A percentile compares a stretch with the other conserved stretches of the same genome.
Evolutionary conservation across 1,140 invertebrate genomes (phyloP).

Genomic region (Plutomurus gul): DNA sequence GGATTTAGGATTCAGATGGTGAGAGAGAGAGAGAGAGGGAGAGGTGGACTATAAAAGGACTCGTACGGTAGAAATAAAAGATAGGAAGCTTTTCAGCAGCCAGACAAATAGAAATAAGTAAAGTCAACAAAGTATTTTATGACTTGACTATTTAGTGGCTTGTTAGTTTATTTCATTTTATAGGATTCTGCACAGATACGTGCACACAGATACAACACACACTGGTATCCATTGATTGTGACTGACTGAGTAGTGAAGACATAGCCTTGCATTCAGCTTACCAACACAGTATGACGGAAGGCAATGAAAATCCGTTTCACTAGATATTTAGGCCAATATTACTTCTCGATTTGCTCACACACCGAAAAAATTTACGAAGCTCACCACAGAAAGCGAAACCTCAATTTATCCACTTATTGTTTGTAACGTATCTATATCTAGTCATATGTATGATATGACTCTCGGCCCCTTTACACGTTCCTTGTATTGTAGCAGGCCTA

Average conservation of each 20-base stretch:
- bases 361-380: slow-evolving; percentile 23
- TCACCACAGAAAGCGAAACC: slow-evolving; percentile 28
- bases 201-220: too few relatives aligned
- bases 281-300: slow-evolving; percentile 31
- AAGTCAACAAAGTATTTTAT: neutral
- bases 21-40: neutral
- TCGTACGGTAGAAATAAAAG: too few relatives aligned
- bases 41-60: too few relatives aligned
- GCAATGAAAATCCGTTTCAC: slow-evolving; percentile 36
- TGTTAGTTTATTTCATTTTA: neutral
- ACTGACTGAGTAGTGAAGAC: neutral
- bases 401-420: slow-evolving; percentile 21
- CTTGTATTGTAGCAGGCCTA: too few relatives aligned
- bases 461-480: too few relatives aligned
- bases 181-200: too few relatives aligned
- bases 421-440: neutral
- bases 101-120: neutral
- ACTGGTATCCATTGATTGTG: too few relatives aligned
- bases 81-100: neutral
- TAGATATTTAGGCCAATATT: slow-evolving; percentile 36
- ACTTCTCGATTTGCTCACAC: slow-evolving; percentile 37
- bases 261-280: slow-evolving; percentile 31
- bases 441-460: neutral
- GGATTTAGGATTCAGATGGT: too few relatives aligned
- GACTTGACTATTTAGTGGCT: neutral